phyloP scores from a whole-genome alignment of 1,140 invertebrate species.

The Pseudobourletiella spinata region DNA sequence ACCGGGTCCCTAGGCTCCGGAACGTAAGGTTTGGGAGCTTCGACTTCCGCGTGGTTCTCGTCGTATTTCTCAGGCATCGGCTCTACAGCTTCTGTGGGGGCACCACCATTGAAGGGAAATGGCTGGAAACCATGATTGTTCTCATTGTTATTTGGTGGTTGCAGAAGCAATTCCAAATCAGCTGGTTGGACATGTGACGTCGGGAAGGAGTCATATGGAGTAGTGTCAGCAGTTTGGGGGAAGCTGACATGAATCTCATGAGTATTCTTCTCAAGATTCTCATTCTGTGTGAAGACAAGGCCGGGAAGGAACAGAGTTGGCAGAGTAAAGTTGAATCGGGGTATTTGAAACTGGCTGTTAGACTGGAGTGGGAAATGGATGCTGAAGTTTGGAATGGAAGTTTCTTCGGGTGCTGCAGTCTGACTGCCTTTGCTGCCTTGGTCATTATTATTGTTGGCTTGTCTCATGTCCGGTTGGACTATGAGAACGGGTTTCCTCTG shows the following conservation, averaged over 20 bases:
- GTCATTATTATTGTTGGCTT: not conserved
- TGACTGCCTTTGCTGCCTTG: not conserved
- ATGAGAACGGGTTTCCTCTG: not conserved
- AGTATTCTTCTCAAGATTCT: conserved; percentile 2
- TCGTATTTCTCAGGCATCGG: no score
- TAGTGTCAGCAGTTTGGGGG: not conserved
- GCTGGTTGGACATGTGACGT: not conserved
- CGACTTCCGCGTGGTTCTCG: no score
- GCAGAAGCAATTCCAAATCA: no score
- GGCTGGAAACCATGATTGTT: no score
- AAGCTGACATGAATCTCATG: conserved; percentile 9
- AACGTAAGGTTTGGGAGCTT: no score
- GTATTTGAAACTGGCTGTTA: conserved; percentile 11
- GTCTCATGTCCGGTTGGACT: not conserved
- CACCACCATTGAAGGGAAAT: no score
- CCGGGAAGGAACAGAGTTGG: conserved; percentile 1
- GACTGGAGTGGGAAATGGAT: conserved; percentile 6
- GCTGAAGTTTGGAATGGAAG: conserved; percentile 3
- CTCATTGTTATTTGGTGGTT: no score
- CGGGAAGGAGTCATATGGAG: not conserved
- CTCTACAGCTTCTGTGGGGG: no score
- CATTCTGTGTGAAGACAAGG: conserved; percentile 2
- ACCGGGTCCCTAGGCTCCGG: no score
- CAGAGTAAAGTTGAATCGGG: not conserved
- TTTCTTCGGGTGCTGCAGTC: not conserved